Evolutionary conservation across 1,140 invertebrate genomes (phyloP).

Genomic region (Heliconius congener): DNA sequence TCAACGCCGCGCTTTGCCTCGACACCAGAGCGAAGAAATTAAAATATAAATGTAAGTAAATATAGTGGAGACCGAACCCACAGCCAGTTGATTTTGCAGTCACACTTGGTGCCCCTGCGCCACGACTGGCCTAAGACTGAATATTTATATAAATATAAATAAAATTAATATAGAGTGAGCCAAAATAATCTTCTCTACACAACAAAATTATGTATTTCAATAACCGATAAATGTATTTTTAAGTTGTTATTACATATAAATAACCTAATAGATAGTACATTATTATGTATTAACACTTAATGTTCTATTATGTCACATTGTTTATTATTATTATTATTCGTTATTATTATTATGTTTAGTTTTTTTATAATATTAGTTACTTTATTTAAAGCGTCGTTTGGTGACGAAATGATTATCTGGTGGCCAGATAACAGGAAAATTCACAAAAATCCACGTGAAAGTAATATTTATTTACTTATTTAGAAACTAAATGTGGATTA

Average conservation of each 20-base stretch:
- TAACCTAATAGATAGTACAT: neutral
- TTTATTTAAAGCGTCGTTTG: neutral
- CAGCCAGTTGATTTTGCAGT: too few species aligned
- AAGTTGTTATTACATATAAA: neutral
- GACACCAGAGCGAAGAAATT: too few species aligned
- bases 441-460: neutral
- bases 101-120: too few species aligned
- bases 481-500: too few species aligned
- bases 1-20: too few species aligned
- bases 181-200: neutral
- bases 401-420: neutral
- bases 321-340: neutral
- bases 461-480: too few species aligned
- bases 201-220: neutral
- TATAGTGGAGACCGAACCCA: too few species aligned
- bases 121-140: too few species aligned
- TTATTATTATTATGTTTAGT: too few species aligned
- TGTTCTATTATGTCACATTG: neutral
- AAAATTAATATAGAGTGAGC: neutral
- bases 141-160: too few species aligned
- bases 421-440: neutral
- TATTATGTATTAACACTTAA: neutral
- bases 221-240: neutral
- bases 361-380: neutral
- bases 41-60: too few species aligned